These are phyloP conservation scores for Rhinophrynus dorsalis DNA, from an alignment of 2,797 vertebrate genomes.

Conservation along the genomic window DNA sequence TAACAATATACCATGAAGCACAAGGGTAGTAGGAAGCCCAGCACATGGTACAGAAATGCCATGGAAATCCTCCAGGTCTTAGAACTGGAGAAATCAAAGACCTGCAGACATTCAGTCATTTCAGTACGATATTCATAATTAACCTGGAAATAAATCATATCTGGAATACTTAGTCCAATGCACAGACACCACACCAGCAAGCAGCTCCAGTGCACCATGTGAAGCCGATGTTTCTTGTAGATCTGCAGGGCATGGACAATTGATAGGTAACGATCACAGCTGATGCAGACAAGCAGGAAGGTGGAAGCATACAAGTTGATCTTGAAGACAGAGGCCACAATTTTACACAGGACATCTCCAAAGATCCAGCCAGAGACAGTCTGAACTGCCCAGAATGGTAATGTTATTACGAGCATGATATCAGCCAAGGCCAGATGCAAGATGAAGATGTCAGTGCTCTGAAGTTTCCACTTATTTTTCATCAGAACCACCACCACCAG, in stretches of 20 bases:
- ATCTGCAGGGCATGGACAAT: conserved; percentile 63
- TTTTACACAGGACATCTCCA: conserved; percentile 72
- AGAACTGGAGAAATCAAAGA: conserved; percentile 17
- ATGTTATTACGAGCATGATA: conserved; percentile 72
- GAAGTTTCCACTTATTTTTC: conserved; percentile 60
- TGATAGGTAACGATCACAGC: conserved; percentile 64
- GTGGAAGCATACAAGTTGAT: conserved; percentile 69
- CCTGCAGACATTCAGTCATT: conserved; percentile 48
- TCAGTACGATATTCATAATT: conserved; percentile 47
- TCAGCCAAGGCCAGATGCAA: conserved; percentile 77
- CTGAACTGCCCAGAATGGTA: conserved; percentile 77
- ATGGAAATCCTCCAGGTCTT: conserved; percentile 30
- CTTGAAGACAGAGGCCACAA: conserved; percentile 75
- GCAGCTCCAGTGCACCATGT: conserved; percentile 47
- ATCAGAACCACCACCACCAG: conserved; percentile 70
- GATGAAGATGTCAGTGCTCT: conserved; percentile 80
- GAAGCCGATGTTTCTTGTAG: conserved; percentile 53
- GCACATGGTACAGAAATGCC: conserved; percentile 50
- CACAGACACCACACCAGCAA: conserved; percentile 56
- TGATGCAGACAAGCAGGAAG: conserved; percentile 65
- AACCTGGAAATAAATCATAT: conserved; percentile 54
- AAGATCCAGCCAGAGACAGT: conserved; percentile 73
- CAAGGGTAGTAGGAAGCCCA: conserved; percentile 62
- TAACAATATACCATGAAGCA: conserved; percentile 77
- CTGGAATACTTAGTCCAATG: conserved; percentile 59